phyloP scores from a whole-genome alignment of 2,888 invertebrate genomes.

The Steromphala cineraria region DNA sequence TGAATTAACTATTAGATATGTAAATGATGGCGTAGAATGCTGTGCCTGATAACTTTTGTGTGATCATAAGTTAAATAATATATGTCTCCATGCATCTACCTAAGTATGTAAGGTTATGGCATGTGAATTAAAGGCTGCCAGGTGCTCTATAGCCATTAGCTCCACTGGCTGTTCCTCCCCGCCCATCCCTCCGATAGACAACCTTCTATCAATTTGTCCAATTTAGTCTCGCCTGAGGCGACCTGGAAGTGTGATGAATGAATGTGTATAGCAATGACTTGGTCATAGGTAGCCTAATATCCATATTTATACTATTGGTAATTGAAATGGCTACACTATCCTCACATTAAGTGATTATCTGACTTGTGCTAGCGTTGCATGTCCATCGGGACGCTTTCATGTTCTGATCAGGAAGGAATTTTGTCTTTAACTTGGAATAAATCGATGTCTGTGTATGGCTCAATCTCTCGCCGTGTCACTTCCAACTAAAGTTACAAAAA shows the following conservation, averaged over 20 bases:
- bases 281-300: background rate
- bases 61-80: too few species aligned
- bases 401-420: conserved; percentile 11
- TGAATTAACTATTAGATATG: too few species aligned
- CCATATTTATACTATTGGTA: conserved; percentile 19
- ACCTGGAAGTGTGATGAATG: background rate
- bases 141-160: too few species aligned
- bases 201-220: too few species aligned
- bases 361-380: background rate
- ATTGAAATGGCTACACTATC: conserved; percentile 10
- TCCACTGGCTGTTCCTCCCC: too few species aligned
- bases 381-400: conserved; percentile 13
- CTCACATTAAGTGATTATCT: conserved; percentile 14
- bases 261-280: background rate
- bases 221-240: too few species aligned
- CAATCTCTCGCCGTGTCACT: conserved; percentile 17
- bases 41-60: too few species aligned
- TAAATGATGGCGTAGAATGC: too few species aligned
- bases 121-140: too few species aligned
- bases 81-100: too few species aligned
- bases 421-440: conserved; percentile 19
- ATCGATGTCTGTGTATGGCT: conserved; percentile 13
- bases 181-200: too few species aligned
- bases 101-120: too few species aligned
- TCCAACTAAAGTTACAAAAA: conserved; percentile 12